A percentile compares a stretch with the other conserved stretches of the same genome.
phyloP scores from a whole-genome alignment of 2,113 vertebrate genomes.

The Microcebus jonahi region DNA sequence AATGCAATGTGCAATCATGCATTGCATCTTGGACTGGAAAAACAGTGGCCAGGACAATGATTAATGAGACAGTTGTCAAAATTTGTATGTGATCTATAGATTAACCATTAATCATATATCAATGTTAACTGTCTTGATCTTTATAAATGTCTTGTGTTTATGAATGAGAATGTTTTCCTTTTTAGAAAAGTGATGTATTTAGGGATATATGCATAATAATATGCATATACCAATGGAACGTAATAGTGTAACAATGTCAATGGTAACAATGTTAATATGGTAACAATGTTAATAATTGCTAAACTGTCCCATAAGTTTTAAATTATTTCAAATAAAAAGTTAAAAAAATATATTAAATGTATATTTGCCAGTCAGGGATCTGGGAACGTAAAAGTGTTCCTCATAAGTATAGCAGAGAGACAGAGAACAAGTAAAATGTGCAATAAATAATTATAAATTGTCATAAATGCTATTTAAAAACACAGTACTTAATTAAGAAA shows the following conservation, averaged over 20 bases:
- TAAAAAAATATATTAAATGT: not conserved
- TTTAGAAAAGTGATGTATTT: not conserved
- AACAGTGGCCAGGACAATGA: not conserved
- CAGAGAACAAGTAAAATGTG: not conserved
- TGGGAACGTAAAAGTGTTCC: not conserved
- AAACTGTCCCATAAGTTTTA: not conserved
- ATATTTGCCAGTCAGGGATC: not conserved
- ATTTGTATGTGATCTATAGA: not conserved
- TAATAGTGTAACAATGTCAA: not conserved
- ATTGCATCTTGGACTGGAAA: not conserved
- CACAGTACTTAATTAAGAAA: not conserved
- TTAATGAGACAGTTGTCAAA: not conserved
- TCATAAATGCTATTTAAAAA: not conserved
- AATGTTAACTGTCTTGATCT: not conserved
- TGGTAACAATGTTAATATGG: too few species aligned
- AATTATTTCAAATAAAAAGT: not conserved
- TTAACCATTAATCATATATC: not conserved
- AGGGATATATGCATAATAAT: not conserved
- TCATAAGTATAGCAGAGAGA: not conserved
- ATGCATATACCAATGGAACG: not conserved
- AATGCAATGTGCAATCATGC: not conserved
- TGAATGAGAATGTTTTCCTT: not conserved
- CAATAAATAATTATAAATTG: not conserved
- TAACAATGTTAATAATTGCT: not conserved
- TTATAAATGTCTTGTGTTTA: not conserved